Evolutionary conservation across 1,140 invertebrate species (phyloP), one percentile per base, ranked within the genome.

Genomic region (Panagrolaimus sp.): DNA sequence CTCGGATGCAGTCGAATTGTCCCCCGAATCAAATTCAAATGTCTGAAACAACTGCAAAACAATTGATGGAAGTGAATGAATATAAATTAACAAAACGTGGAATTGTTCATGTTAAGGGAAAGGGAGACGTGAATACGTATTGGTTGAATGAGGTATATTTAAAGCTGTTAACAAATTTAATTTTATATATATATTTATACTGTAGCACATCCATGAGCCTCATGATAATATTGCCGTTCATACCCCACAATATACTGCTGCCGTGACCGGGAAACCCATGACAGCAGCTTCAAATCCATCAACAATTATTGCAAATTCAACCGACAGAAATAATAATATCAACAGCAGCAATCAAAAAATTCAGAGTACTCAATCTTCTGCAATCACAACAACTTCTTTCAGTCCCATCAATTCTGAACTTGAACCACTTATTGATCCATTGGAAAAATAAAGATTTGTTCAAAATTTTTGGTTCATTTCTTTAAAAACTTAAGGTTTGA

Each of bases 21-120:
- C 71, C 79, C 2, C 82, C 82, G 12, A 81, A 83, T 45, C 80
- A 82, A 68, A 83, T 82, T 65, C 80, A 82, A 71, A 73, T 83
- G 46, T 75, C 77, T 48, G 82, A 82, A 67, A 58, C 73, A 1
- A 83, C 82, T 0, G 81, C 82, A 12, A 44, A 68, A 2, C 69
- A 58, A 28, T 58, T 82, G 48, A 76, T 78, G 71, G 66, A 65
- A 32, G 55, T 72, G n/a, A 63, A 71, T 10, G 55, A 73, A 43
- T 82, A 82, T 58, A 73, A 67, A 15, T 38, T 82, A 21, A 79
- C 72, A 0, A 76, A 83, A 63, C 64, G 80, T 38, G 80, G 80
- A 10, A 80, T 81, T 47, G 82, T 82, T 4, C 73, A 79, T 52
- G 80, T 83, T 24, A 83, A 82, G 68, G 80, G 79, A 63, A 82